Percentiles rank a stretch among this genome's conserved stretches.
phyloP scores from a whole-genome alignment of 2,888 invertebrate species.

The Amphiduros pacificus region DNA sequence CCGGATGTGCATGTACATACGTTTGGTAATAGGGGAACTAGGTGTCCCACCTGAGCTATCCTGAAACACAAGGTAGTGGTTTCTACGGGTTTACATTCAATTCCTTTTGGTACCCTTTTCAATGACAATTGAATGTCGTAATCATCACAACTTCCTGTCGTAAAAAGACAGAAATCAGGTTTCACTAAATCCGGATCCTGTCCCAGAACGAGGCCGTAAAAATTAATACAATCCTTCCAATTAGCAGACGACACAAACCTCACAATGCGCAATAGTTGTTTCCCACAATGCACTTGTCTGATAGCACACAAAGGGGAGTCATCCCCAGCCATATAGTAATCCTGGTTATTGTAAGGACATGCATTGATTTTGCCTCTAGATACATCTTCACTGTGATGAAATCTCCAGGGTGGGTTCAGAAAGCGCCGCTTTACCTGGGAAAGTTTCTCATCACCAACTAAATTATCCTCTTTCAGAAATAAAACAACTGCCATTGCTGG shows the following conservation, averaged over 20 bases:
- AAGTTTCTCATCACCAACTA: slow-evolving; percentile 2
- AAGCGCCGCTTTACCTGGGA: slow-evolving; percentile 35
- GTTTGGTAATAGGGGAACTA: slow-evolving; percentile 48
- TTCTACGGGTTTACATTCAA: slow-evolving; percentile 33
- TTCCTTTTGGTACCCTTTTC: slow-evolving; percentile 38
- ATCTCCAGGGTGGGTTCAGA: slow-evolving; percentile 43
- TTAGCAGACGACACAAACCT: slow-evolving; percentile 41
- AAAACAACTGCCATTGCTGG: slow-evolving; percentile 10
- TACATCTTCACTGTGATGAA: slow-evolving; percentile 47
- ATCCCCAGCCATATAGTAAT: slow-evolving; percentile 44
- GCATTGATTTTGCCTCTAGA: slow-evolving; percentile 37
- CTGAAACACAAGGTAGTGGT: slow-evolving; percentile 40
- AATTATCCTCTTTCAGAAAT: slow-evolving; percentile 14
- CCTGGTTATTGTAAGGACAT: slow-evolving; percentile 43
- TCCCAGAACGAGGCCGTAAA: slow-evolving; percentile 45
- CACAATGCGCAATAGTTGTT: slow-evolving; percentile 45
- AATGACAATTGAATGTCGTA: slow-evolving; percentile 49
- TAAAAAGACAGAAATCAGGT: slow-evolving; percentile 48
- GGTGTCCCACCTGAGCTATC: slow-evolving; percentile 43
- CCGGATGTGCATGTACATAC: slow-evolving; percentile 43
- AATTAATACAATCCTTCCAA: slow-evolving; percentile 47
- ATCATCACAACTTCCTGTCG: slow-evolving; percentile 34
- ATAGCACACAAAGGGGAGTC: slow-evolving; percentile 50
- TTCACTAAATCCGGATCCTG: slow-evolving; percentile 41
- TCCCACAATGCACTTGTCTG: slow-evolving; percentile 50